Evolutionary conservation across 2,113 vertebrate genomes (phyloP).

Genomic region (Elephas maximus): DNA sequence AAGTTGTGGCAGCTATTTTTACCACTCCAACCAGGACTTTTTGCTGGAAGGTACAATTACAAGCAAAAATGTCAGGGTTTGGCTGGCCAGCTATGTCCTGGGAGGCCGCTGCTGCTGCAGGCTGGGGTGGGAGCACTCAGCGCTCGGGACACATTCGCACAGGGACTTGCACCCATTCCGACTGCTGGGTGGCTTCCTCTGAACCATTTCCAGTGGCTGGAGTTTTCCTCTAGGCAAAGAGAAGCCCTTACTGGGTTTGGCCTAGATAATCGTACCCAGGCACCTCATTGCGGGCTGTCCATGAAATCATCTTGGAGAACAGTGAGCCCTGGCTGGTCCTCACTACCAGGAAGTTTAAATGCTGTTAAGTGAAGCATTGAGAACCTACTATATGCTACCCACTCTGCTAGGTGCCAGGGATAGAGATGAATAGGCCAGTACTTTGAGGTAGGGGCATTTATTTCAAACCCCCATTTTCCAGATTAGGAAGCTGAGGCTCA

Average conservation of each 20-base stretch:
- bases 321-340: neutral
- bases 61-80: slow-evolving; percentile 68
- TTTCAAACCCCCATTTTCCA: neutral
- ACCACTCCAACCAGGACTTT: slow-evolving; percentile 72
- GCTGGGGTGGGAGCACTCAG: neutral
- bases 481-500: neutral
- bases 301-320: neutral
- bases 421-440: no score
- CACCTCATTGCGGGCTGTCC: neutral
- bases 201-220: neutral
- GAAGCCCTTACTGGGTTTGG: neutral
- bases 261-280: neutral
- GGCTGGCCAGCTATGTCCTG: neutral
- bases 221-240: neutral
- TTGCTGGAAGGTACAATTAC: slow-evolving; percentile 76
- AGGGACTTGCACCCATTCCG: neutral
- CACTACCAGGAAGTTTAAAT: neutral
- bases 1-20: slow-evolving; percentile 80
- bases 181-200: neutral
- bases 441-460: neutral
- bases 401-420: neutral
- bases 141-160: neutral
- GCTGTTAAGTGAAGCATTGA: neutral
- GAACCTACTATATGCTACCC: neutral
- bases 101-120: neutral